Evolutionary conservation across 2,113 vertebrate species (phyloP).

Genomic region (Forbesichthys papilliferus): DNA sequence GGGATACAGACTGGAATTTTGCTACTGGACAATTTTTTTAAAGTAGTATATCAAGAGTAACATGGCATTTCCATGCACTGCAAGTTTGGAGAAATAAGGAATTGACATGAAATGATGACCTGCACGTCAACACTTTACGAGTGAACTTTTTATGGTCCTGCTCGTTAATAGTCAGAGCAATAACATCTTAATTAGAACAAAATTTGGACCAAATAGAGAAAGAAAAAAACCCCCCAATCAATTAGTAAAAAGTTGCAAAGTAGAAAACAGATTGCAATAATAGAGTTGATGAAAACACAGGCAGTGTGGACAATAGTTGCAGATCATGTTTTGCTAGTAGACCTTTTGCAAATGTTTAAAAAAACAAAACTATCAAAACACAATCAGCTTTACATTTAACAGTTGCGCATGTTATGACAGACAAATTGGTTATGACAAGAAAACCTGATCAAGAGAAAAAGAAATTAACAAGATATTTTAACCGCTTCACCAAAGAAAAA

Average conservation of each 20-base stretch:
- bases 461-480: conserved; percentile 18
- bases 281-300: conserved; percentile 26
- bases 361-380: not conserved
- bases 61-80: conserved; percentile 1
- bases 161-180: conserved; percentile 26
- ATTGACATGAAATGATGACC: conserved; percentile 10
- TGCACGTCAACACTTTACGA: conserved; percentile 20
- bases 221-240: not conserved
- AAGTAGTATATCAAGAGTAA: conserved; percentile 20
- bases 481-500: conserved; percentile 1
- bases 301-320: conserved; percentile 18
- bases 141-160: conserved; percentile 6
- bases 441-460: conserved; percentile 10
- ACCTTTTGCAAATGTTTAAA: not conserved
- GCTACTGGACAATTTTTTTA: conserved; percentile 34
- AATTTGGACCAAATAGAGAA: conserved; percentile 17
- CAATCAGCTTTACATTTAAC: conserved; percentile 34
- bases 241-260: conserved; percentile 25
- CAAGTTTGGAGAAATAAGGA: conserved; percentile 14
- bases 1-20: conserved; percentile 12
- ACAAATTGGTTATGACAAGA: conserved; percentile 28
- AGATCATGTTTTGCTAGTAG: conserved; percentile 9
- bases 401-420: conserved; percentile 31
- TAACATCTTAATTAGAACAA: conserved; percentile 19
- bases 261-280: conserved; percentile 18